Evolutionary conservation across 2,797 vertebrate species (phyloP), one percentile per base, ranked within the genome.

Genomic region (Telmatherina bonti): DNA sequence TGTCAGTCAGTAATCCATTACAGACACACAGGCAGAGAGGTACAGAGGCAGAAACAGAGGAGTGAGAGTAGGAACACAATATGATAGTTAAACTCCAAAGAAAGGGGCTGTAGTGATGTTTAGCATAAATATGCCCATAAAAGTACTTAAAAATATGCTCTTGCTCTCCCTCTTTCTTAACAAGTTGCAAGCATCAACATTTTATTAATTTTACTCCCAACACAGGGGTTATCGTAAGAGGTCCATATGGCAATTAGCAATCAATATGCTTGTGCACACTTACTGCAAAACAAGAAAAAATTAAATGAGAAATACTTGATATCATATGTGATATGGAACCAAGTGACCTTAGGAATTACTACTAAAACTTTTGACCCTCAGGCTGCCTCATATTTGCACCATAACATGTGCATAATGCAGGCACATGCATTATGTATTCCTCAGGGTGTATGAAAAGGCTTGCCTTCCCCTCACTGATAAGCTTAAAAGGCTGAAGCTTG

Each of bases 1-100:
- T 74, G 88, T 88, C 87, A 91, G 76, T 90, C 85, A 90, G 79
- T 88, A 79, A 86, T 84, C 75, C 85, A 89, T 87, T 79, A 82
- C 73, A 88, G 27, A 45, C 47, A 73, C 87, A 72, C 1, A 67
- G 10, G 51, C 45, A 59, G 43, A 68, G 67, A 67, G 24, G 27
- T 57, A 69, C 24, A 72, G 69, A 69, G 53, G 45, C 27, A 81
- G 73, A 79, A 43, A 63, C 55, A 71, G 73, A 47, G 51, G 49
- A 78, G 69, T 57, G 80, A 80, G 72, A 81, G 91, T 92, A 83
- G 94, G 84, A 83, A 61, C 38, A 43, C 73, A 71, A 78, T 43
- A 24, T 82, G 86, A 88, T 86, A 78, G 80, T 59, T 73, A 53
- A 78, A 60, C 72, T 74, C 68, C n/a, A n/a, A n/a, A n/a, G n/a